These are phyloP conservation scores for Synergus laeviventris DNA, from an alignment of 2,888 invertebrate genomes.

Conservation along the genomic window DNA sequence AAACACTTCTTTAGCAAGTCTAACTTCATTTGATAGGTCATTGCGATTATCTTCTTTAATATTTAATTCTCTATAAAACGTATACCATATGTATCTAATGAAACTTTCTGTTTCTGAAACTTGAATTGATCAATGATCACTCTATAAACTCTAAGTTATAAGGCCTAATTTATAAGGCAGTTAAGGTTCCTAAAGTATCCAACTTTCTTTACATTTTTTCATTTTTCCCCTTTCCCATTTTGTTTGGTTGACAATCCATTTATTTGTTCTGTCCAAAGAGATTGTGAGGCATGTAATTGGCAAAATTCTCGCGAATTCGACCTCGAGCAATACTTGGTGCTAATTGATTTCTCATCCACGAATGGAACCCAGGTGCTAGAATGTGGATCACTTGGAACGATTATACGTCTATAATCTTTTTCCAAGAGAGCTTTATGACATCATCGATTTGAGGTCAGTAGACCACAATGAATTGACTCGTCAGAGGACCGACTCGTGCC, in stretches of 20 bases:
- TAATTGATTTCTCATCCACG: slow-evolving; percentile 44
- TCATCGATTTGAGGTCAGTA: slow-evolving; percentile 67
- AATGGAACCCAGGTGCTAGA: slow-evolving; percentile 49
- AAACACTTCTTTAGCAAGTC: background rate
- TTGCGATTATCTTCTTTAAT: background rate
- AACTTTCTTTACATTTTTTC: too few species aligned
- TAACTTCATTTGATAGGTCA: slow-evolving; percentile 1
- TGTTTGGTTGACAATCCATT: too few species aligned
- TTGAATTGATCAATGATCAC: too few species aligned
- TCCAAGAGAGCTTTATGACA: slow-evolving; percentile 58
- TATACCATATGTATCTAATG: too few species aligned
- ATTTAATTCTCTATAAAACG: too few species aligned
- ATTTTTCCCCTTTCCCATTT: too few species aligned
- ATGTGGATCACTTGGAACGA: slow-evolving; percentile 45
- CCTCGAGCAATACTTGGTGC: slow-evolving; percentile 12
- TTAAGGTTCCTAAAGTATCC: too few species aligned
- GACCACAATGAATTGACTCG: slow-evolving; percentile 69
- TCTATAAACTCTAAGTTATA: too few species aligned
- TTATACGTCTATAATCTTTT: slow-evolving; percentile 52
- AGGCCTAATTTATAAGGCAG: too few species aligned
- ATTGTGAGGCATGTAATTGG: background rate
- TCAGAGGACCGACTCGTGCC: slow-evolving; percentile 49
- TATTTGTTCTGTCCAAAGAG: too few species aligned
- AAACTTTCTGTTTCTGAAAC: too few species aligned
- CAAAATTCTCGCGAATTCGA: slow-evolving; percentile 19